phyloP scores from a whole-genome alignment of 2,113 vertebrate species.

The Phoxinus phoxinus region DNA sequence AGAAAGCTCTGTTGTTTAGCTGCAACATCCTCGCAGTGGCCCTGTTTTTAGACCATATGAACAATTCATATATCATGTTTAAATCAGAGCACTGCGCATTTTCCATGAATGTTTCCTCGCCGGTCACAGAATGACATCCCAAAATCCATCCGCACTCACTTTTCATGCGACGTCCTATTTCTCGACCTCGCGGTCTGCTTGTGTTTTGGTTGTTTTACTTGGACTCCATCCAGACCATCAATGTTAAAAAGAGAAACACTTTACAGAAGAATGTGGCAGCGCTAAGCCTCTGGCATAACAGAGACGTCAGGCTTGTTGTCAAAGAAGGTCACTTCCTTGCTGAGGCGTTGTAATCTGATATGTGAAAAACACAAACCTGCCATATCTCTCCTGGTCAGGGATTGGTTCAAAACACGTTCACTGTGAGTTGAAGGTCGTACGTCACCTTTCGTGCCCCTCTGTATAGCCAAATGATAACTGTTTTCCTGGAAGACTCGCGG shows the following conservation, averaged over 20 bases:
- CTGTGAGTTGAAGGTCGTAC: neutral
- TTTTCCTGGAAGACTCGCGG: constrained; percentile 54
- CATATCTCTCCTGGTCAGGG: neutral
- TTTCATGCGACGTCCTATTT: neutral
- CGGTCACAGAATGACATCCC: neutral
- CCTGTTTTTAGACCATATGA: neutral
- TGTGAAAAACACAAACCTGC: constrained; percentile 20
- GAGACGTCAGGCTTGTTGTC: constrained; percentile 5
- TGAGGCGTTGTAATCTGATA: constrained; percentile 21
- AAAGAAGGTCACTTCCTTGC: neutral
- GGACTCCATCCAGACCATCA: neutral
- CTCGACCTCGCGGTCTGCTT: neutral
- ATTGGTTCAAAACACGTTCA: neutral
- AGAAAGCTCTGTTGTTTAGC: neutral
- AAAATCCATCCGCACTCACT: constrained; percentile 1
- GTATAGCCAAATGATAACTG: constrained; percentile 29
- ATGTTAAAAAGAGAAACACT: neutral
- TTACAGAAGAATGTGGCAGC: neutral
- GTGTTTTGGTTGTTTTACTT: neutral
- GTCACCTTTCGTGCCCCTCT: neutral
- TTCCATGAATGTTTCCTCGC: neutral
- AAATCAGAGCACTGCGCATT: neutral
- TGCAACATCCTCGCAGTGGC: neutral
- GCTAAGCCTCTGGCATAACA: neutral
- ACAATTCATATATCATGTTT: neutral